Percentiles rank a stretch among this genome's conserved stretches.
Evolutionary conservation across 2,113 vertebrate species (phyloP).

Genomic region (Perca schrenkii): DNA sequence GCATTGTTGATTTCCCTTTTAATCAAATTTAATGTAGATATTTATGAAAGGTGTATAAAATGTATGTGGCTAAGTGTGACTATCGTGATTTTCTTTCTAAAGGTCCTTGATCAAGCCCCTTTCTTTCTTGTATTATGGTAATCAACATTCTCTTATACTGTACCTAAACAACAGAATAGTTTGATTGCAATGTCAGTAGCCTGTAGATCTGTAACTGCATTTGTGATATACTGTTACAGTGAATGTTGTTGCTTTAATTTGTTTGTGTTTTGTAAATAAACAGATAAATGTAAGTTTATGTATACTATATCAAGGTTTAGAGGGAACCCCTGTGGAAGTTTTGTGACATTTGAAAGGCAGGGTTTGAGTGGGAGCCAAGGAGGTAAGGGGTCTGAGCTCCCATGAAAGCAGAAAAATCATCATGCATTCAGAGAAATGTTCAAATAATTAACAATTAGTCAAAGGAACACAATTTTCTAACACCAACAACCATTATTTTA

Average conservation of each 20-base stretch:
- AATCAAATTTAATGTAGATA: background rate
- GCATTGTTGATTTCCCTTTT: background rate
- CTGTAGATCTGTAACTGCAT: background rate
- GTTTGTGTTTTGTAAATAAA: conserved; percentile 5
- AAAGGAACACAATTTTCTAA: too few relatives aligned
- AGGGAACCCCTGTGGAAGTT: background rate
- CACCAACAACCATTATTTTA: too few relatives aligned
- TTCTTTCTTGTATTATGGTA: background rate
- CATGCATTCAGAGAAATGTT: too few relatives aligned
- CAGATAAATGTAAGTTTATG: background rate
- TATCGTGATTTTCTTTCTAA: background rate
- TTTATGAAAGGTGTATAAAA: background rate
- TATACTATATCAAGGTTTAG: background rate
- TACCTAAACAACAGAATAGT: too few relatives aligned
- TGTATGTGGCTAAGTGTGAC: background rate
- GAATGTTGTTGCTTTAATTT: background rate
- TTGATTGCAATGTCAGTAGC: too few relatives aligned
- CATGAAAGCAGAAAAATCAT: too few relatives aligned
- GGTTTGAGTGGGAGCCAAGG: too few relatives aligned
- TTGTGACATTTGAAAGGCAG: background rate
- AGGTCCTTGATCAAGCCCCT: background rate
- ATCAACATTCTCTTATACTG: too few relatives aligned
- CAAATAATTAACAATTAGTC: too few relatives aligned
- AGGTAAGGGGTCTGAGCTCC: too few relatives aligned
- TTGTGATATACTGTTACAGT: background rate